These are phyloP conservation scores for Petrophora chlorosata DNA, from an alignment of 2,888 invertebrate species.

Conservation along the genomic window DNA sequence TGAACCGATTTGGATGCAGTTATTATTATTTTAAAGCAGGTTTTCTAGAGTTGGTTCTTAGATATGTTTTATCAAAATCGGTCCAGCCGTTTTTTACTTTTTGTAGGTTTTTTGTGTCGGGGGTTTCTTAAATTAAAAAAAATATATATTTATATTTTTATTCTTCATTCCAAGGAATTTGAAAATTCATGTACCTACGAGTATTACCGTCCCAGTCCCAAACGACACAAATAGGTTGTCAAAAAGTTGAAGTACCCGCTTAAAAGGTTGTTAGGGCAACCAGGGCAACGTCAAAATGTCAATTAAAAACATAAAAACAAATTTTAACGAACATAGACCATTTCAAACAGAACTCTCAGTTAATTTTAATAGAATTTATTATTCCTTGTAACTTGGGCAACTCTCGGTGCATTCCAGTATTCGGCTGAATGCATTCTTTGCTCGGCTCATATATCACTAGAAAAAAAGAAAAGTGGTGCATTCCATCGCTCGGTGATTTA, in stretches of 20 bases:
- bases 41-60: no score
- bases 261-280: not conserved
- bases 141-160: no score
- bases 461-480: conserved; percentile 37
- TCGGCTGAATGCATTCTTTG: conserved; percentile 30
- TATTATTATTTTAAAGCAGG: no score
- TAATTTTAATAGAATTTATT: not conserved
- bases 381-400: not conserved
- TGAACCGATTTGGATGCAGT: no score
- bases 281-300: not conserved
- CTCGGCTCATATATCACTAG: conserved; percentile 31
- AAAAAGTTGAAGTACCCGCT: not conserved
- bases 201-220: no score
- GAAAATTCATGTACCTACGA: no score
- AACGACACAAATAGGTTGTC: not conserved
- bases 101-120: no score
- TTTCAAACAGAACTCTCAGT: not conserved
- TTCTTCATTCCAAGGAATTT: no score
- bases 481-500: conserved; percentile 27
- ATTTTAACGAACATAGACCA: not conserved
- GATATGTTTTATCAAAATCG: no score
- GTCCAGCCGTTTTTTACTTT: no score
- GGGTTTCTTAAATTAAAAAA: no score
- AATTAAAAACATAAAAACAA: not conserved
- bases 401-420: conserved; percentile 19